Evolutionary conservation across 2,797 vertebrate species (phyloP).

Genomic region (Heliangelus exortis): DNA sequence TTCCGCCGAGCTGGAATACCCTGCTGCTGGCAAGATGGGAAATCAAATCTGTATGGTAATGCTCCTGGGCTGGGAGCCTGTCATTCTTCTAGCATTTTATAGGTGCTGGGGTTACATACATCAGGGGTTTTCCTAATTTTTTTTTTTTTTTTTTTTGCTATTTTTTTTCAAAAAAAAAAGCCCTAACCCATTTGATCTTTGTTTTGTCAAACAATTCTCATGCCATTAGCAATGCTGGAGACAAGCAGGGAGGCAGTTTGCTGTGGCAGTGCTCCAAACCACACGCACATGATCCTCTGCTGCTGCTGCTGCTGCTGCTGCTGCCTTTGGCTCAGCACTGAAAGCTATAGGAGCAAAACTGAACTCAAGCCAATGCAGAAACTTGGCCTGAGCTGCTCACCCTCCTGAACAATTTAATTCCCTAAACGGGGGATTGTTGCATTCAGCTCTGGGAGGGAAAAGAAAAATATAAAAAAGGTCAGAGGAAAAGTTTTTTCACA

Average conservation of each 20-base stretch:
- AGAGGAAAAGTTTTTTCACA: not conserved
- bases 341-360: not conserved
- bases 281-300: not conserved
- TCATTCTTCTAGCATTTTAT: not conserved
- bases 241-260: not conserved
- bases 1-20: not conserved
- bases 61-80: rapidly evolving
- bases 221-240: not conserved
- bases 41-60: not conserved
- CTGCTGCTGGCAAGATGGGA: not conserved
- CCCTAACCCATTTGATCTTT: not conserved
- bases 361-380: not conserved
- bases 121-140: not conserved
- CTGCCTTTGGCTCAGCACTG: not conserved
- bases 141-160: too few species aligned
- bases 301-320: not conserved
- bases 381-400: not conserved
- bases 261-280: not conserved
- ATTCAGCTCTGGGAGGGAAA: not conserved
- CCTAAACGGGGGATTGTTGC: not conserved
- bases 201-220: not conserved
- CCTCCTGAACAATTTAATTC: not conserved
- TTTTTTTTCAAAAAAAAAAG: not conserved
- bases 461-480: not conserved
- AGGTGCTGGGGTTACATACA: not conserved